Conservation (phyloP, 2,888 invertebrate species). For the Xiphydria camelus region DNA sequence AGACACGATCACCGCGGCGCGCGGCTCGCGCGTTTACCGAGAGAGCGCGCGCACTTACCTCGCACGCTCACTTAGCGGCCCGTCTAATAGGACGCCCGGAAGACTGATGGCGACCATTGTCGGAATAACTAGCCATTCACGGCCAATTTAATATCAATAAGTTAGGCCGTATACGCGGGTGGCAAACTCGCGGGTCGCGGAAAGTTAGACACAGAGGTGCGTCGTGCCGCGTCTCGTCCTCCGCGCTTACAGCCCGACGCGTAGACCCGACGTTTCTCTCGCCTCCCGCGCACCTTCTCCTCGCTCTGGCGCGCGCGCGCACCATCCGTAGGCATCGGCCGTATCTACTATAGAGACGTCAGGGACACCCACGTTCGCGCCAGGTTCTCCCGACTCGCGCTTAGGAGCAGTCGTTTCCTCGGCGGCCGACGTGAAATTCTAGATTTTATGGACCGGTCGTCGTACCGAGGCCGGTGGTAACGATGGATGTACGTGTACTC, state of each 20-base stretch:
- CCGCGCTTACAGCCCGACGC: too few relatives aligned
- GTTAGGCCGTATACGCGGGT: too few relatives aligned
- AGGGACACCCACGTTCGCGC: slow-evolving; percentile 23
- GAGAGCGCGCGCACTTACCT: slow-evolving; percentile 19
- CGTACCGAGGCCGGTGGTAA: too few relatives aligned
- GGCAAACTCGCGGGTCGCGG: too few relatives aligned
- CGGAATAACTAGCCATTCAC: slow-evolving; percentile 26
- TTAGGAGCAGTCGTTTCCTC: slow-evolving; percentile 19
- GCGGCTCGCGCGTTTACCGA: slow-evolving; percentile 23
- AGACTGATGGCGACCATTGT: slow-evolving; percentile 31
- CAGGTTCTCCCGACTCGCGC: slow-evolving; percentile 9
- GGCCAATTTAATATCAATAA: slow-evolving; percentile 34
- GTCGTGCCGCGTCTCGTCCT: too few relatives aligned
- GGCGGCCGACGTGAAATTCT: slow-evolving; percentile 22
- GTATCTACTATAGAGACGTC: slow-evolving; percentile 24
- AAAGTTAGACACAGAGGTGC: too few relatives aligned
- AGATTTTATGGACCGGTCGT: slow-evolving; percentile 20
- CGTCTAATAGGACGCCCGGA: slow-evolving; percentile 15
- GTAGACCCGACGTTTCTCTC: too few relatives aligned
- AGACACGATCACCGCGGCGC: slow-evolving; percentile 41
- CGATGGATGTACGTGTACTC: too few relatives aligned
- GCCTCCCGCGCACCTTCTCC: too few relatives aligned
- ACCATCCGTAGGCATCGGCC: too few relatives aligned
- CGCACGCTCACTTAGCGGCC: not conserved
- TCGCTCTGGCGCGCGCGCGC: too few relatives aligned